phyloP scores from a whole-genome alignment of 2,888 invertebrate species.

The Smittia sp. region DNA sequence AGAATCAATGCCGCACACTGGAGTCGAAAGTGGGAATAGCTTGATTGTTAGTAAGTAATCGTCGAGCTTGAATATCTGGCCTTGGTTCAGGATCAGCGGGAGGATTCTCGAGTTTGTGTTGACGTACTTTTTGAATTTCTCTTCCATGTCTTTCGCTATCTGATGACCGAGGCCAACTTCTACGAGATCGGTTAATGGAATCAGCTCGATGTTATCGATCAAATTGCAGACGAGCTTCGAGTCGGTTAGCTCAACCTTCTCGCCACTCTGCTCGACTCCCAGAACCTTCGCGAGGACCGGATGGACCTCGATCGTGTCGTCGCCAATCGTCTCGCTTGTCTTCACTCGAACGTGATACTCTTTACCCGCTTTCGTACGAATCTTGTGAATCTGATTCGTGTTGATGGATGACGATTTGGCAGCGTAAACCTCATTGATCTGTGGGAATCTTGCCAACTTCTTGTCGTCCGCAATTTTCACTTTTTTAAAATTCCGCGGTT shows the following conservation, averaged over 20 bases:
- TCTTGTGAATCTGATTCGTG: conserved; percentile 48
- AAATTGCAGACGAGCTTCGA: conserved; percentile 51
- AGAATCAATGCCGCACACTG: conserved; percentile 52
- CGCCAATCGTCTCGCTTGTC: conserved; percentile 46
- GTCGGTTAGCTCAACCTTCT: conserved; percentile 49
- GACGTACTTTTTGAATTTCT: conserved; percentile 52
- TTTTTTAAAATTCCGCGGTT: conserved; percentile 17
- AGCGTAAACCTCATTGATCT: conserved; percentile 30
- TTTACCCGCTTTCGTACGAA: conserved; percentile 47
- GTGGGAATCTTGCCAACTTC: background rate
- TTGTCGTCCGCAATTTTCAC: conserved; percentile 11
- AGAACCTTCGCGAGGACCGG: conserved; percentile 51
- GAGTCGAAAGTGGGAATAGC: conserved; percentile 52
- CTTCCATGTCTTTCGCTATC: conserved; percentile 48
- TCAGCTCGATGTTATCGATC: conserved; percentile 52
- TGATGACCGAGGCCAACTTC: conserved; percentile 48
- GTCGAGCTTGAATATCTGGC: conserved; percentile 51
- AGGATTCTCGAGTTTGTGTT: conserved; percentile 49
- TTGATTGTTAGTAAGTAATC: conserved; percentile 49
- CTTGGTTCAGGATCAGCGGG: conserved; percentile 51
- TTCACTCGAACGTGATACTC: conserved; percentile 46
- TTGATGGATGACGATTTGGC: conserved; percentile 46
- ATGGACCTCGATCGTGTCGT: conserved; percentile 51
- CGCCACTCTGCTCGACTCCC: conserved; percentile 48
- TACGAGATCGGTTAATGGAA: conserved; percentile 48